A percentile compares a stretch with the other conserved stretches of the same genome.
Evolutionary conservation across 1,140 invertebrate genomes (phyloP).

Genomic region (Brachionus plicatilis): DNA sequence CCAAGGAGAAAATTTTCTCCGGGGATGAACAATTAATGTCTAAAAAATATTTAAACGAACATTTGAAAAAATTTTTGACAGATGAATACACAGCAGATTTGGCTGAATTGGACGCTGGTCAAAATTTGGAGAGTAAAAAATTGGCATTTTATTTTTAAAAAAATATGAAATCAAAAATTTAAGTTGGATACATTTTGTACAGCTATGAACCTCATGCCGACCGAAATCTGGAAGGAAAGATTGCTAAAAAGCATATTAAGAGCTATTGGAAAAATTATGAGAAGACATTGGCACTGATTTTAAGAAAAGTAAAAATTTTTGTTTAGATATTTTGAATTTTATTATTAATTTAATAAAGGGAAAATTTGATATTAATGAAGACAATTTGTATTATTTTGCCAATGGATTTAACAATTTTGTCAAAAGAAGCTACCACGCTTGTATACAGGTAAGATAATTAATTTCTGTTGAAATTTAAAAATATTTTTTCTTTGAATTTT

Average conservation of each 20-base stretch:
- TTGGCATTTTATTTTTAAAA: neutral
- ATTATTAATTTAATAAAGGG: neutral
- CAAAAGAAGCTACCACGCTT: neutral
- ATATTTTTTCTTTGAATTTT: no score
- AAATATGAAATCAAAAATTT: neutral
- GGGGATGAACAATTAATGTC: constrained; percentile 26
- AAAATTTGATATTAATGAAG: neutral
- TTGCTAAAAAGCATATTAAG: constrained; percentile 11
- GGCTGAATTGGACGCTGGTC: neutral
- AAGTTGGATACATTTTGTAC: constrained; percentile 9
- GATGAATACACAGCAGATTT: neutral
- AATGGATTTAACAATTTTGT: neutral
- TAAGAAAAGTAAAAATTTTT: neutral
- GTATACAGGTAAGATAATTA: neutral
- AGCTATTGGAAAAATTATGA: constrained; percentile 20
- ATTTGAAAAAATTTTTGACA: neutral
- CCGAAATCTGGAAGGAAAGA: neutral
- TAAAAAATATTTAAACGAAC: constrained; percentile 14
- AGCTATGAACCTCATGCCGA: neutral
- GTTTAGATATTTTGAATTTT: no score
- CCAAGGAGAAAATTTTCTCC: constrained; percentile 25
- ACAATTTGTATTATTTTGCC: neutral
- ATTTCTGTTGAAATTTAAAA: neutral
- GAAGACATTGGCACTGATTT: neutral
- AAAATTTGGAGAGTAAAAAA: neutral